Conservation (phyloP, 2,888 invertebrate species). For the Cryptus armator region DNA sequence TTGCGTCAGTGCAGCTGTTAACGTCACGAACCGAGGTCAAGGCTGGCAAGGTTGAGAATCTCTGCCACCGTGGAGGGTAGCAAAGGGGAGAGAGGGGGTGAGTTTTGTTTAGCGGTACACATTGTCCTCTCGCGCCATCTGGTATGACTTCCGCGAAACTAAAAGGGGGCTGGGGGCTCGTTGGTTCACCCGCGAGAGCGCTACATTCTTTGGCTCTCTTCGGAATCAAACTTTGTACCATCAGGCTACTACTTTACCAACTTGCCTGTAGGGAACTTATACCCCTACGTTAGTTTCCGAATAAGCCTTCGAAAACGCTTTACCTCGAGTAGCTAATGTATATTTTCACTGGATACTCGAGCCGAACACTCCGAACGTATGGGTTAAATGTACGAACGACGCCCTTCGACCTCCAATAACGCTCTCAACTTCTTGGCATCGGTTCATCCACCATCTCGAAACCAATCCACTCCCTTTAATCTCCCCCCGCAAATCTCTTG, state of each 20-base stretch:
- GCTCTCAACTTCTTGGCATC: slow-evolving; percentile 25
- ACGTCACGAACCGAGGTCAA: slow-evolving; percentile 59
- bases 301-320: slow-evolving; percentile 39
- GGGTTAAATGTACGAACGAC: slow-evolving; percentile 58
- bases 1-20: slow-evolving; percentile 57
- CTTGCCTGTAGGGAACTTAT: slow-evolving; percentile 42
- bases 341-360: slow-evolving; percentile 56
- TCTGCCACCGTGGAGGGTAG: slow-evolving; percentile 17
- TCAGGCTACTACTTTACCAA: slow-evolving; percentile 71
- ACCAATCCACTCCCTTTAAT: slow-evolving; percentile 6
- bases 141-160: slow-evolving; percentile 49
- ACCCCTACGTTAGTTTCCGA: neutral
- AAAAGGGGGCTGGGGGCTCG: slow-evolving; percentile 45
- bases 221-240: slow-evolving; percentile 61
- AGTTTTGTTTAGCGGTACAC: slow-evolving; percentile 32
- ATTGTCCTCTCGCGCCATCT: slow-evolving; percentile 67
- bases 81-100: neutral
- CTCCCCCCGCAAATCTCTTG: neutral
- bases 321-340: slow-evolving; percentile 64
- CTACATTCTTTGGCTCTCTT: slow-evolving; percentile 54
- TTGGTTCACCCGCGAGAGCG: slow-evolving; percentile 43
- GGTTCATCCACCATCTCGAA: slow-evolving; percentile 11
- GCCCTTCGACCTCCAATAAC: slow-evolving; percentile 41
- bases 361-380: slow-evolving; percentile 53
- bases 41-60: slow-evolving; percentile 60